Evolutionary conservation across 2,888 invertebrate species (phyloP).

Genomic region (Agrilus mali): DNA sequence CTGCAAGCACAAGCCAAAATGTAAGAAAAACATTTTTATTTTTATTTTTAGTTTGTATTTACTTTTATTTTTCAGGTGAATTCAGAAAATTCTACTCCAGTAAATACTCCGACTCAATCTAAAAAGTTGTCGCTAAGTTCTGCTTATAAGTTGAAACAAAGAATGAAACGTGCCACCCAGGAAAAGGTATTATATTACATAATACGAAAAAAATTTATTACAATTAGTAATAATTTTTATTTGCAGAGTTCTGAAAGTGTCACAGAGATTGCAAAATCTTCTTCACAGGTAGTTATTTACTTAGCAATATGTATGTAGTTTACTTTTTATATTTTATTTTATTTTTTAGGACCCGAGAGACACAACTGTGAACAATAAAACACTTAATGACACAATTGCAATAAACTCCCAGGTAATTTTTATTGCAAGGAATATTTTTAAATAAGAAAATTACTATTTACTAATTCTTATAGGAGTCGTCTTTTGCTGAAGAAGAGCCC

Average conservation of each 20-base stretch:
- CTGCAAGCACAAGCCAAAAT: neutral
- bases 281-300: too few species aligned
- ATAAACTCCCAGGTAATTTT: conserved; percentile 8
- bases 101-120: conserved; percentile 11
- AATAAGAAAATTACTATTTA: neutral
- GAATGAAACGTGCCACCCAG: conserved; percentile 2
- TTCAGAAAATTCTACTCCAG: conserved; percentile 10
- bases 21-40: neutral
- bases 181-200: neutral
- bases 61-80: conserved; percentile 6
- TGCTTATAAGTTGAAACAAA: conserved; percentile 9
- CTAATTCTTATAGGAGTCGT: conserved; percentile 2
- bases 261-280: neutral
- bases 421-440: neutral
- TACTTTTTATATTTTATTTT: too few species aligned
- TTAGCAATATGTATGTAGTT: too few species aligned
- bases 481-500: conserved; percentile 9
- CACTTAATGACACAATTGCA: conserved; percentile 5
- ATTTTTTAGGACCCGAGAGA: too few species aligned
- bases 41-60: neutral
- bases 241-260: neutral
- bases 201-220: neutral
- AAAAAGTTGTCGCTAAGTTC: conserved; percentile 14
- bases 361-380: neutral
- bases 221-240: neutral